phyloP scores from a whole-genome alignment of 2,888 invertebrate genomes.

The Lithophane semibrunnea region DNA sequence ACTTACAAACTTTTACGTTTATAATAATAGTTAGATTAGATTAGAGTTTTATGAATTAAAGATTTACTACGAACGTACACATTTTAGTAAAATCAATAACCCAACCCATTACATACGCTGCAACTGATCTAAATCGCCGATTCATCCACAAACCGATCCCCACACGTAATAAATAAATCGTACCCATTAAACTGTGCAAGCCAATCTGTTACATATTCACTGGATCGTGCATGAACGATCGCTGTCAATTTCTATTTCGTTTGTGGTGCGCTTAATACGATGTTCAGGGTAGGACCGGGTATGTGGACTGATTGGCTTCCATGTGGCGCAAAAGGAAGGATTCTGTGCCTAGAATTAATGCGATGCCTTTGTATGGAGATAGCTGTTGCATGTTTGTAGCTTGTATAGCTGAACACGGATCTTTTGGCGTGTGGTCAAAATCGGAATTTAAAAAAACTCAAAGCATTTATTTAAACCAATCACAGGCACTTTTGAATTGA shows the following conservation, averaged over 20 bases:
- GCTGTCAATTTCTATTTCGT: slow-evolving; percentile 40
- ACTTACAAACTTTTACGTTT: no score
- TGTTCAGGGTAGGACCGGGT: background rate
- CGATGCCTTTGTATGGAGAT: slow-evolving; percentile 19
- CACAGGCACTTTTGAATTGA: no score
- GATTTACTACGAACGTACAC: no score
- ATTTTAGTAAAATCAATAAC: no score
- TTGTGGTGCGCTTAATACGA: slow-evolving; percentile 7
- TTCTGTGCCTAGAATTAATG: background rate
- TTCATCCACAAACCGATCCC: background rate
- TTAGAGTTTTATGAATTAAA: no score
- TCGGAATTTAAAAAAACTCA: no score
- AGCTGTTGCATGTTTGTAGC: background rate
- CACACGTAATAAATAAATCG: slow-evolving; percentile 18
- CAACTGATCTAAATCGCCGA: background rate
- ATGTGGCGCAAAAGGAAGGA: background rate
- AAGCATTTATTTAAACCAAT: no score
- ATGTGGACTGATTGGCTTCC: slow-evolving; percentile 25
- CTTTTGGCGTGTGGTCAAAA: no score
- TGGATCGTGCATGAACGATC: slow-evolving; percentile 22
- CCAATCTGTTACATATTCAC: slow-evolving; percentile 36
- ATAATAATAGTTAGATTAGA: no score
- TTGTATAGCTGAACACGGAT: background rate
- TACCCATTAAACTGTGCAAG: slow-evolving; percentile 19
- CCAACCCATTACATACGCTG: background rate